Evolutionary conservation across 2,888 invertebrate genomes (phyloP).

Genomic region (Germaria angustata): DNA sequence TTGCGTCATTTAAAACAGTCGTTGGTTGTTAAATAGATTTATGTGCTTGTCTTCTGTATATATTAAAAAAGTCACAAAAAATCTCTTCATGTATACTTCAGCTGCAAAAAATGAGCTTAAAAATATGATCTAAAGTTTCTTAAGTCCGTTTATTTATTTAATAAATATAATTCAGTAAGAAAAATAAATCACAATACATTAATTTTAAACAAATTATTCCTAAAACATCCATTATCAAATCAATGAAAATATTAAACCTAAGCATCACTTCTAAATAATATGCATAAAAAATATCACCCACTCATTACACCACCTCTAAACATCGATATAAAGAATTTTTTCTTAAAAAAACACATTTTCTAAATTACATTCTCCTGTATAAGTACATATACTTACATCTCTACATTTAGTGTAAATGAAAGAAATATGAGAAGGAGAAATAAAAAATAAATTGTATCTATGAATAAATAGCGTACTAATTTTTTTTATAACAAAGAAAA

Average conservation of each 20-base stretch:
- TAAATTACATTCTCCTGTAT: not conserved
- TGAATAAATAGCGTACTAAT: conserved; percentile 15
- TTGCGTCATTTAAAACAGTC: conserved; percentile 89
- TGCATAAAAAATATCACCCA: conserved; percentile 10
- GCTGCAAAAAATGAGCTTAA: conserved; percentile 44
- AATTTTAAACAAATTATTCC: conserved; percentile 37
- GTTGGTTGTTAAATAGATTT: conserved; percentile 84
- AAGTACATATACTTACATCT: not conserved
- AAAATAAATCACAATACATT: not conserved
- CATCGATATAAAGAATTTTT: not conserved
- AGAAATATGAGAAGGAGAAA: not conserved
- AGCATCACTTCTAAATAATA: conserved; percentile 35
- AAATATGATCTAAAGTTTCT: conserved; percentile 21
- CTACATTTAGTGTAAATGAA: conserved; percentile 27
- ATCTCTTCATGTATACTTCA: conserved; percentile 16
- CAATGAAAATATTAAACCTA: not conserved
- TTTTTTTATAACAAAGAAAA: not conserved
- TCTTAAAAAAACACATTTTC: not conserved
- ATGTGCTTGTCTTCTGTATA: conserved; percentile 40
- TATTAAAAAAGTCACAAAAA: conserved; percentile 15
- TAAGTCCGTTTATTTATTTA: conserved; percentile 47
- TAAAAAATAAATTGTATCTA: not conserved
- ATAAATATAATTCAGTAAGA: conserved; percentile 19
- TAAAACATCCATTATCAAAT: conserved; percentile 24
- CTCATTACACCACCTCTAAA: conserved; percentile 4